Base-by-base conservation (phyloP, 2,797 vertebrate genomes). In the Pogoniulus pusillus region DNA sequence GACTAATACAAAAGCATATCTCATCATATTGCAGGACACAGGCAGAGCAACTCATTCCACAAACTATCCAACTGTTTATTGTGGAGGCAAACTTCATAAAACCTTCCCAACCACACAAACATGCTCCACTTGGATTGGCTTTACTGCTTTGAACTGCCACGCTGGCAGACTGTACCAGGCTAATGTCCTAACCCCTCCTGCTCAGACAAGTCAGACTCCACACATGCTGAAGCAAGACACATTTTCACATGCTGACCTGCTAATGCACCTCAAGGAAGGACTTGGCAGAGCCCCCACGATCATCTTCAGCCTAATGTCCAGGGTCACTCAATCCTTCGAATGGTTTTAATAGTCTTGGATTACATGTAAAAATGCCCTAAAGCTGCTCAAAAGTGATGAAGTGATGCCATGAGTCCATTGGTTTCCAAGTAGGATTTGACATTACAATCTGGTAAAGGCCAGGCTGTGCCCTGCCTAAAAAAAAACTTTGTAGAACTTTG, bases 221-320 rank as follows among this genome's bases (percentile, higher is more conserved):
- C 85, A 13, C 69, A 88, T 84, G 85, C 85, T 34, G 78, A 92
- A 92, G 74, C 80, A 8, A 37, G 13, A 47, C 39, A 53, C 5
- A 79, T 47, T 65, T n/a, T 4, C 16, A 71, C 9, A 0, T 51
- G 82, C 91, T 95, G 93, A 93, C 87, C 91, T 93, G 87, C 4
- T 2, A 63, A 32, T 62, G 85, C 72, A 82, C 34, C 78, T 93
- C 83, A 77, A 74, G 78, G 82, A 93, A 93, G 66, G 79, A 94
- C 82, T 62, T 90, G 79, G 82, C 84, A 94, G 78, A 90, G 63
- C 34, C 85, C 89, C 45, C 90, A 76, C 1, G 10, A 71, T 68
- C 91, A 85, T 87, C 91, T 95, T 93, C 91, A 93, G 90, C 77
- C 92, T 87, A 87, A 83, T 0, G 13, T 84, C 92, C 92, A 65